Base-by-base conservation (phyloP, 1,140 invertebrate genomes). In the Pseudomyrmex flavicornis region DNA sequence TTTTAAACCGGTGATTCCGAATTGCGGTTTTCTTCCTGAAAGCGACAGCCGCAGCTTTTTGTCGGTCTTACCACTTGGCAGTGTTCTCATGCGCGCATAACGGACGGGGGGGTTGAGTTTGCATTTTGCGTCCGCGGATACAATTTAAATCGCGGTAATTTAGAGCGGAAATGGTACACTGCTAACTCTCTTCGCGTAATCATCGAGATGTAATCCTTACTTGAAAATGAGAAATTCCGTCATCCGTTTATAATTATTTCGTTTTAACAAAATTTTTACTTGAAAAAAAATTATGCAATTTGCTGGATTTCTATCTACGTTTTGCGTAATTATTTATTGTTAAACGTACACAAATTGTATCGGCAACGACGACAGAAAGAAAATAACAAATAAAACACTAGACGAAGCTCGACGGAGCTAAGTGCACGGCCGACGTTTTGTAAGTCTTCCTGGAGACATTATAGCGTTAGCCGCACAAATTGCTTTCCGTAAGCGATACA, bases 21-120 rank as follows among this genome's bases (percentile, higher is more conserved):
- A 85, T 87, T 84, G 73, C 48, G 85, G 73, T 86, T 73, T 35
- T 61, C 68, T 56, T 72, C 80, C 54, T 59, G 46, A 58, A 70
- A 68, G 50, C 85, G 85, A 83, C 86, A 76, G 65, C 66, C 54
- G 44, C 56, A 62, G 74, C 85, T 87, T 88, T 87, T 84, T 83
- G 73, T 72, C 61, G 62, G 85, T 59, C 74, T 73, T 63, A 82
- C 63, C 84, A 80, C 86, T 88, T 70, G 83, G 80, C 61, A 54
- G 56, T 84, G 68, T 88, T 88, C 82, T 88, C 86, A 74, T 79
- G 82, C 85, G 69, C 26, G 66, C 46, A 80, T 70, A 79, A 87
- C 76, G 72, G 73, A 76, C 73, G 73, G 68, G 35, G 35, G 17
- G 74, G 85, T 88, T 84, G 86, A 87, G 83, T 76, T 87, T 87